Evolutionary conservation across 2,888 invertebrate species (phyloP).

Genomic region (Lathronympha strigana): DNA sequence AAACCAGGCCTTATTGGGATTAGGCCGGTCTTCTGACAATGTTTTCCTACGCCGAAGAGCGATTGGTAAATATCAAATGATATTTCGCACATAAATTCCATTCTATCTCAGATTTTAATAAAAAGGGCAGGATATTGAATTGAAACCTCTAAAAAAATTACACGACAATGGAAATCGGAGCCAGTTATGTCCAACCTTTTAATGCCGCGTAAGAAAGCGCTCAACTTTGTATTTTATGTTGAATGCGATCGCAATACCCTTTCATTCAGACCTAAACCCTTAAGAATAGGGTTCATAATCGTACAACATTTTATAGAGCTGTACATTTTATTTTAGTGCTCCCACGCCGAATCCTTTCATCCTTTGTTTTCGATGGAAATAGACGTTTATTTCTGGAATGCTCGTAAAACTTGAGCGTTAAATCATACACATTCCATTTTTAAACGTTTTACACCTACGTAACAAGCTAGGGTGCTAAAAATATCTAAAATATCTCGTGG

Average conservation of each 20-base stretch:
- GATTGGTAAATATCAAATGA: too few species aligned
- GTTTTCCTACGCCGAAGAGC: too few species aligned
- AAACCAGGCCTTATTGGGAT: too few species aligned
- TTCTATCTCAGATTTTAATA: too few species aligned
- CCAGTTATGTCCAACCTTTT: not conserved
- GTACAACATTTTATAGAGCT: not conserved
- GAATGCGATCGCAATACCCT: not conserved
- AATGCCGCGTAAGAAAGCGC: not conserved
- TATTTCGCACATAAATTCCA: too few species aligned
- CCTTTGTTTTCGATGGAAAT: conserved; percentile 29
- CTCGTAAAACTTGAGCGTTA: conserved; percentile 7
- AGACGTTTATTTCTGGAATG: conserved; percentile 21
- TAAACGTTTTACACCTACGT: not conserved
- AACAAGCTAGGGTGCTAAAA: not conserved
- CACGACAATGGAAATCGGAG: not conserved
- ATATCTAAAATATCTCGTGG: not conserved
- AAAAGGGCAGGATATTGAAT: too few species aligned
- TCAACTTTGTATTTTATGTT: conserved; percentile 6
- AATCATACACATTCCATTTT: conserved; percentile 4
- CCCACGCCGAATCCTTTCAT: conserved; percentile 26
- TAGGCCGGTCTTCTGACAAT: too few species aligned
- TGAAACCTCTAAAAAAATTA: too few species aligned
- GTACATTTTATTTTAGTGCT: conserved; percentile 2
- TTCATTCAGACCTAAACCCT: not conserved
- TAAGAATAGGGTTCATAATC: conserved; percentile 7